These are phyloP conservation scores for Indri indri DNA, from an alignment of 2,113 vertebrate species.

Conservation along the genomic window DNA sequence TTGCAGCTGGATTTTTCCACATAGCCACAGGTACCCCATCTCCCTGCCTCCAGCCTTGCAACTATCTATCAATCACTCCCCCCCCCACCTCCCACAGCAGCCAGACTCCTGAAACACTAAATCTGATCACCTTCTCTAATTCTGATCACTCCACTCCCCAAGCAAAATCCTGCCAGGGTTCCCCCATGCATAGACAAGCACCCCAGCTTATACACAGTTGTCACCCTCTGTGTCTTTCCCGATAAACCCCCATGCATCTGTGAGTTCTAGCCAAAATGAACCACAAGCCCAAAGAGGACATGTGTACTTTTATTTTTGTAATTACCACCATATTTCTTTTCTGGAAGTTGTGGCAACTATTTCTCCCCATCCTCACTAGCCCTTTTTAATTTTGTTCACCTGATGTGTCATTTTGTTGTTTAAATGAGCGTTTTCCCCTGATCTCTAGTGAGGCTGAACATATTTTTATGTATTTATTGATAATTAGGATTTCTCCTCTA, in stretches of 20 bases:
- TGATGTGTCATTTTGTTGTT: background rate
- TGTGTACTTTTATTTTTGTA: slow-evolving; percentile 3
- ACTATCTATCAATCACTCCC: too few relatives aligned
- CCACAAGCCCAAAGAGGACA: background rate
- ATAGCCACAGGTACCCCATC: background rate
- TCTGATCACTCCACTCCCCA: background rate
- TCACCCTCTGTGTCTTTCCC: background rate
- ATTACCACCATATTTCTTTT: background rate
- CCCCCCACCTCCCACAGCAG: background rate
- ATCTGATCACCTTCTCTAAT: background rate
- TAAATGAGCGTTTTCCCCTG: background rate
- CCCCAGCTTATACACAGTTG: background rate
- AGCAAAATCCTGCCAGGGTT: background rate
- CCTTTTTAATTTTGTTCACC: background rate
- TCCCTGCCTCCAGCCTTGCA: background rate
- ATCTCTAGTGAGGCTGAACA: background rate
- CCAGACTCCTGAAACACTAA: background rate
- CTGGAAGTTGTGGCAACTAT: background rate
- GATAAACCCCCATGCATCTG: accelerated
- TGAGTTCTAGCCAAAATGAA: background rate
- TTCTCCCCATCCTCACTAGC: background rate
- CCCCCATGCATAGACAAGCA: background rate
- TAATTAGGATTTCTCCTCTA: background rate
- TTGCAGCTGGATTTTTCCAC: background rate
- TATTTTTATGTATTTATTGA: background rate